Percentiles rank a stretch among this genome's conserved stretches.
phyloP scores from a whole-genome alignment of 1,140 invertebrate genomes.

The Polypedilum pembai region DNA sequence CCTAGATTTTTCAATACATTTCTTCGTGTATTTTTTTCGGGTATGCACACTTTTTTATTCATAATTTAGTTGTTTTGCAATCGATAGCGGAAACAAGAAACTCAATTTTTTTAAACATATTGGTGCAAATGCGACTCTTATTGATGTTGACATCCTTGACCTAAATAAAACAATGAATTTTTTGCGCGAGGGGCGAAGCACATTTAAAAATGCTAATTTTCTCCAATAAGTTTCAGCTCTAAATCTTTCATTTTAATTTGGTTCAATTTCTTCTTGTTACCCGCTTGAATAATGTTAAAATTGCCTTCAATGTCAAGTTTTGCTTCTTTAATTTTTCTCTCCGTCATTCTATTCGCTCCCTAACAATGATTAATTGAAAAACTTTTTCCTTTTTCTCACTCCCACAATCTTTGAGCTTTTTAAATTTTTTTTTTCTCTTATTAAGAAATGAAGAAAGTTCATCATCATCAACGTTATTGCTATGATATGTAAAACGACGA shows the following conservation, averaged over 20 bases:
- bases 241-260: not conserved
- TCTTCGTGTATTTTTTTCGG: not conserved
- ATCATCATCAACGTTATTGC: not conserved
- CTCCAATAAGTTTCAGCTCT: not conserved
- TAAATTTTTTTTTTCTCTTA: not conserved
- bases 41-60: not conserved
- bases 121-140: not conserved
- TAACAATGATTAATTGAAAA: constrained; percentile 28
- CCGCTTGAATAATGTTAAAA: constrained; percentile 4
- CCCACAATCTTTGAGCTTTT: not conserved
- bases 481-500: not conserved
- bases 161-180: constrained; percentile 19
- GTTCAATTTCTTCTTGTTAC: too few relatives aligned
- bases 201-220: not conserved
- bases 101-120: not conserved
- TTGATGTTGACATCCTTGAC: not conserved
- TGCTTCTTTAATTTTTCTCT: not conserved
- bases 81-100: not conserved
- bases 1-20: not conserved
- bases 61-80: not conserved
- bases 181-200: not conserved
- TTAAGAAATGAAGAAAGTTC: constrained; percentile 5
- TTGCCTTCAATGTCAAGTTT: constrained; percentile 1
- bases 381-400: not conserved
- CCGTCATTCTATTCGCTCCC: not conserved